A percentile compares a stretch with the other conserved stretches of the same genome.
Evolutionary conservation across 1,140 invertebrate species (phyloP).

Genomic region (Macrotrachela quadricornifera): DNA sequence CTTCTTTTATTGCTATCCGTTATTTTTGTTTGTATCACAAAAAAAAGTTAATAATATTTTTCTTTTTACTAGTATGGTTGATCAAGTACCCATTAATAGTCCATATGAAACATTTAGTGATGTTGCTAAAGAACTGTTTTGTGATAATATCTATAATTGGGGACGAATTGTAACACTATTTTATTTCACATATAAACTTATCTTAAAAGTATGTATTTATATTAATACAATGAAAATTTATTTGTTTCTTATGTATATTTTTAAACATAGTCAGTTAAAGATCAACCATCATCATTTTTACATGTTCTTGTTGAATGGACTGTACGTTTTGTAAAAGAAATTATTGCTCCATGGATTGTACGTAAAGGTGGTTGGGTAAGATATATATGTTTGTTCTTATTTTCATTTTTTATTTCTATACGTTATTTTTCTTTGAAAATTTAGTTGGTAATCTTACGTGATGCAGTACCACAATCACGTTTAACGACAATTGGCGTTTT

Average conservation of each 20-base stretch:
- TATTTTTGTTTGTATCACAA: no score
- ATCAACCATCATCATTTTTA: conserved; percentile 19
- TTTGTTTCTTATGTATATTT: no score
- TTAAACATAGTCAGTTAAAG: background rate
- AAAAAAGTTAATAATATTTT: no score
- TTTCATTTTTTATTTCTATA: no score
- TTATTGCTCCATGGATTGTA: conserved; percentile 25
- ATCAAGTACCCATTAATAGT: conserved; percentile 16
- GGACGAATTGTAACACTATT: conserved; percentile 24
- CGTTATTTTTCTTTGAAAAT: no score
- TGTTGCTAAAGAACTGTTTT: conserved; percentile 23
- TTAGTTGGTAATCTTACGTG: no score
- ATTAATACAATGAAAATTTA: background rate
- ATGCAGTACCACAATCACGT: no score
- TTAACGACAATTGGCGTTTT: no score
- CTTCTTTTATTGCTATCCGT: no score
- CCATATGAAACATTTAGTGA: conserved; percentile 20
- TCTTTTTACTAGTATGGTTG: no score
- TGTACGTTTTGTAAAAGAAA: conserved; percentile 23
- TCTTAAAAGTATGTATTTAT: conserved; percentile 17
- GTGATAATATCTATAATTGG: conserved; percentile 25
- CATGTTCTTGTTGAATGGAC: conserved; percentile 24
- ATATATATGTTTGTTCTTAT: no score
- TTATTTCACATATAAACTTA: conserved; percentile 29
- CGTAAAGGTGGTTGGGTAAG: conserved; percentile 28